Percentiles rank a stretch among this genome's conserved stretches.
These are phyloP conservation scores for Ginglymostoma cirratum DNA, from an alignment of 2,113 vertebrate species.

Conservation along the genomic window DNA sequence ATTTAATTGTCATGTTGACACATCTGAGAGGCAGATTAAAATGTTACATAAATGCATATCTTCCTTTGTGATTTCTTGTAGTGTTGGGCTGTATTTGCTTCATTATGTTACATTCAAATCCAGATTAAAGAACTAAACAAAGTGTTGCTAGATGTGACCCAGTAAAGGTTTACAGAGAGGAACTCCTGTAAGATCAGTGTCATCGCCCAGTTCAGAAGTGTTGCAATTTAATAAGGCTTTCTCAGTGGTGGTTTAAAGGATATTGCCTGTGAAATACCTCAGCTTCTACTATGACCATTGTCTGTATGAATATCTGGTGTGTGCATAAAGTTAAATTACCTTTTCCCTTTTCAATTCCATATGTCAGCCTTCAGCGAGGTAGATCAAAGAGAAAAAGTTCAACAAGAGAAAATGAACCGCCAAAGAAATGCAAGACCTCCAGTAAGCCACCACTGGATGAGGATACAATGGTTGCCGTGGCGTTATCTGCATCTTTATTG, in stretches of 20 bases:
- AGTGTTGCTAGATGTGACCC: neutral
- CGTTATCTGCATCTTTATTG: conserved; percentile 78
- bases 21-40: neutral
- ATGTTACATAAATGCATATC: neutral
- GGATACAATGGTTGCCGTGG: conserved; percentile 80
- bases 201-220: neutral
- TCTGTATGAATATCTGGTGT: neutral
- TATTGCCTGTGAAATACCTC: neutral
- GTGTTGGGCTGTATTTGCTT: neutral
- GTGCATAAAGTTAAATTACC: neutral
- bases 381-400: conserved; percentile 63
- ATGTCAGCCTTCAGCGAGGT: conserved; percentile 42
- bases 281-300: neutral
- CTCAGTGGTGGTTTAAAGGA: neutral
- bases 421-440: conserved; percentile 60
- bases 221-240: neutral
- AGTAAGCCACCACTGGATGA: conserved; percentile 60
- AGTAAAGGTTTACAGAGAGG: neutral
- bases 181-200: neutral
- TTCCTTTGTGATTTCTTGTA: neutral
- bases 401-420: conserved; percentile 46
- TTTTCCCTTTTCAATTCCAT: neutral
- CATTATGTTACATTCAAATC: neutral
- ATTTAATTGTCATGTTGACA: neutral
- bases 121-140: neutral